Evolutionary conservation across 2,113 vertebrate species (phyloP), one percentile per base, ranked within the genome.

Genomic region (Myiozetetes cayanensis): DNA sequence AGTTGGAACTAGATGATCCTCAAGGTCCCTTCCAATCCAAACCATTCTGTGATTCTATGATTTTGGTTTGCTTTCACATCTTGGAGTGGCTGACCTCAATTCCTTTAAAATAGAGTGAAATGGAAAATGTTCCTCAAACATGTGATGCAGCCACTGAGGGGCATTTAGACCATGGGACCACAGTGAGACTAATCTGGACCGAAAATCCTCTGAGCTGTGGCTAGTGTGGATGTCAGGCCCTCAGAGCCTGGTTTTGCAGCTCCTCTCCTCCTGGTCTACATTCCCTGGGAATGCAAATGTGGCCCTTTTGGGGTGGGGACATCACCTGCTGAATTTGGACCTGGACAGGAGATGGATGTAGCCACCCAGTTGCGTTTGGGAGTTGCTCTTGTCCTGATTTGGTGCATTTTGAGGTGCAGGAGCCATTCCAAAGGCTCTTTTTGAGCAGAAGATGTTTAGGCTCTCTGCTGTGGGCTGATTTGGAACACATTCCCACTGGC

Each of bases 371-470:
- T 71, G 84, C 12, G 21, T 77, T 13, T 65, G 84, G 56, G 56
- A 43, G 24, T 0, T 30, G n/a, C 31, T 58, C 0, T 0, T n/a
- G n/a, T 41, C 46, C 49, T 28, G 53, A 10, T 44, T 27, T 25
- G 20, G 22, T 58, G 62, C 3, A 0, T 35, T 93, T 52, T 43
- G 56, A 20, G 31, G 37, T 5, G 11, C n/a, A 33, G 28, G 6
- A n/a, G 11, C 35, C 21, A 6, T 56, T 83, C 37, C 10, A 4
- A n/a, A 20, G 50, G 33, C 20, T 1, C 0, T 3, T 49, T 91
- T 70, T 79, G 46, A 68, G 28, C 59, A 52, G n/a, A 21, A 46
- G 71, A 19, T 10, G 24, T 79, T 80, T 50, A 5, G 21, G 39
- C 39, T 80, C 62, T 62, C 41, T 33, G 55, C 44, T 80, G 75